Evolutionary conservation across 2,888 invertebrate species (phyloP), one percentile per base, ranked within the genome.

Genomic region (Acleris sparsana): DNA sequence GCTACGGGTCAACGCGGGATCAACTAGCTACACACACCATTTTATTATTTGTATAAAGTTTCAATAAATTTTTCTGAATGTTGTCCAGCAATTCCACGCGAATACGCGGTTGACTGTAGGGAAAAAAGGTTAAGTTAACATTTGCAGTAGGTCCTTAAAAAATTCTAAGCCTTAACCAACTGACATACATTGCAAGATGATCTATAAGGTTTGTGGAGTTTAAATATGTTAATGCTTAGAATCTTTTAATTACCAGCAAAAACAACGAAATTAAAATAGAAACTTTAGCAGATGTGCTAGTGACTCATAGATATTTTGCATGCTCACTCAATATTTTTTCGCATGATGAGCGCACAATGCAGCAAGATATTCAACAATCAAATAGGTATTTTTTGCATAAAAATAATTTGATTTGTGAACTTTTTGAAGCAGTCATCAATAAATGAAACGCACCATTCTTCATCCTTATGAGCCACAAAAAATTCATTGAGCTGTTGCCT

Each of bases 391-490:
- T 6, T 58, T 51, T 22, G 49, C 25, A 18, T 48, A 11, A 48
- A 48, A 53, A 43, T 29, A 25, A 55, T 55, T 58, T 66, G 44
- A 53, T 13, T 33, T 33, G 33, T 33, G 33, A 33, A 33, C 33
- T 11, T 33, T 33, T 33, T 33, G 11, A 33, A 33, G 33, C 29
- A 53, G 65, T 63, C 61, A 25, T 63, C 61, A 25, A 17, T 62
- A 59, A 69, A 56, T 61, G 62, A 58, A 60, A 90, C 97, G 93
- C 94, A 99, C 99, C 99, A 99, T 96, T 99, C 99, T 90, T 99
- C 99, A 82, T 99, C 99, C 92, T 99, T 99, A 93, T 99, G 99
- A 53, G 97, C 97, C 78, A 99, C 96, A 93, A 99, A 99, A 93
- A 99, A 99, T 86, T 99, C 99, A 91, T 98, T 98, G 63, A 99